These are phyloP conservation scores for Bombus vancouverensis DNA, from an alignment of 1,140 invertebrate species.

Conservation along the genomic window DNA sequence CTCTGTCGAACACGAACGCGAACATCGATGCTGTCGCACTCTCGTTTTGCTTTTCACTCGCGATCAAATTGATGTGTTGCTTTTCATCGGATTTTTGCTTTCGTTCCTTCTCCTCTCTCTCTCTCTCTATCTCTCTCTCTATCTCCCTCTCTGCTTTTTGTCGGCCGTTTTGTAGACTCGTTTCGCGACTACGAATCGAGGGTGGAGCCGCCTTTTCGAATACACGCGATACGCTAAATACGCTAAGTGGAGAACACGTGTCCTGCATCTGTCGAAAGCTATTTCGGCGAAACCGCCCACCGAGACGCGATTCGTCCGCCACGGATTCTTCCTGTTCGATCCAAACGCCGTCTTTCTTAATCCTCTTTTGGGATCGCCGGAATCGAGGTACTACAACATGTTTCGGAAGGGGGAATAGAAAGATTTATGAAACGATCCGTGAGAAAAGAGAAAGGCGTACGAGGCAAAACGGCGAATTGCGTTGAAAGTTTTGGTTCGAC, in stretches of 20 bases:
- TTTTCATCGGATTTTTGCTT: constrained; percentile 1
- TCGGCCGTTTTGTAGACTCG: background rate
- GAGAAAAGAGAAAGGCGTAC: background rate
- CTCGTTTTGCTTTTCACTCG: background rate
- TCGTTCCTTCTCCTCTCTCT: background rate
- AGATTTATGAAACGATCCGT: background rate
- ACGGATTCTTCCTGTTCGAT: background rate
- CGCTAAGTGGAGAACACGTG: constrained; percentile 49
- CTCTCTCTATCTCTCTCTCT: background rate
- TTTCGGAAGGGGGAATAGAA: background rate
- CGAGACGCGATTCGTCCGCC: background rate
- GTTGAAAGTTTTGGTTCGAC: background rate
- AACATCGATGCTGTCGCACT: background rate
- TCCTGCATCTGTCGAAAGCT: constrained; percentile 41
- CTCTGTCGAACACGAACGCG: background rate
- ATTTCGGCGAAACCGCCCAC: constrained; percentile 39
- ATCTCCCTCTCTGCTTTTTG: rapidly evolving
- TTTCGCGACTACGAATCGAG: background rate
- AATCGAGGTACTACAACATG: background rate
- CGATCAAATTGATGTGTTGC: background rate
- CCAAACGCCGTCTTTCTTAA: background rate
- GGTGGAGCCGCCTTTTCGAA: background rate
- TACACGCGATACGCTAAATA: constrained; percentile 29
- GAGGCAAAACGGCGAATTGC: background rate
- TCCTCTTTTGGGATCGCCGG: background rate